Evolutionary conservation across 2,888 invertebrate genomes (phyloP).

Genomic region (Hirudinaria manillensis): DNA sequence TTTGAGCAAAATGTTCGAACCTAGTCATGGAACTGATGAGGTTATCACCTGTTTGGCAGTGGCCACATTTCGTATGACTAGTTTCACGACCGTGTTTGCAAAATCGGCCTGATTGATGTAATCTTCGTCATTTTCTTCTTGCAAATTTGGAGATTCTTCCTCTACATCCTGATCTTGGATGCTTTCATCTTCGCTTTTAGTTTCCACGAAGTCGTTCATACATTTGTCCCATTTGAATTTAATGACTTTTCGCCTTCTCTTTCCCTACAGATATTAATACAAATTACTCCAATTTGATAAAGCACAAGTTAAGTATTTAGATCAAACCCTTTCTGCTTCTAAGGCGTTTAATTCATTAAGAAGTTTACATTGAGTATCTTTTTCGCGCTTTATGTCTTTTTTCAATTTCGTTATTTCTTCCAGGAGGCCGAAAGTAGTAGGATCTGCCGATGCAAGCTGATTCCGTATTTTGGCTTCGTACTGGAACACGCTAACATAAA

Average conservation of each 20-base stretch:
- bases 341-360: background rate
- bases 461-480: no score
- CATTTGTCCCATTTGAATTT: slow-evolving; percentile 12
- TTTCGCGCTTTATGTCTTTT: background rate
- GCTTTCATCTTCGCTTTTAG: background rate
- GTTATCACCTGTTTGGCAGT: background rate
- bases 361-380: background rate
- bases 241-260: background rate
- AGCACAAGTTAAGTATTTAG: no score
- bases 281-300: no score
- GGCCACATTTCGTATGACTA: background rate
- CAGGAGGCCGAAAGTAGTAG: no score
- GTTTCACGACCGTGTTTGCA: background rate
- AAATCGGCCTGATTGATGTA: background rate
- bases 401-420: background rate
- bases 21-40: no score
- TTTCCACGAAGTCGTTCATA: background rate
- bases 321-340: no score
- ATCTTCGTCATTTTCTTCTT: background rate
- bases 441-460: no score
- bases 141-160: background rate
- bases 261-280: no score
- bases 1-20: no score
- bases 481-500: no score
- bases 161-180: background rate